Percentiles rank a stretch among this genome's conserved stretches.
Conservation (phyloP, 1,140 invertebrate species). For the Lerema accius region DNA sequence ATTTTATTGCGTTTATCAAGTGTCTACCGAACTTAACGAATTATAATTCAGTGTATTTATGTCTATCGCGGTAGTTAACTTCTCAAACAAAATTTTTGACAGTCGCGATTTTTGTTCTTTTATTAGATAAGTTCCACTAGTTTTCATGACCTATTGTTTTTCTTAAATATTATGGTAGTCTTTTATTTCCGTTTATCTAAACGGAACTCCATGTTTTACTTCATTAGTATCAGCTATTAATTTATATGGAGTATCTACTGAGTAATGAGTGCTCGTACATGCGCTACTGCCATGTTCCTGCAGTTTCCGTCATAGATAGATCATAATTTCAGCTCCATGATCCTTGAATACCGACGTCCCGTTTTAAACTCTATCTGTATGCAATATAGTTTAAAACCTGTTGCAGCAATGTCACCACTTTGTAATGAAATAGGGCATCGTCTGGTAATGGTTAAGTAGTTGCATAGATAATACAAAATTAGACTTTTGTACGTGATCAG, state of each 20-base stretch:
- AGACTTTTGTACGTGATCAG: constrained; percentile 7
- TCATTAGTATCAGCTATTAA: no score
- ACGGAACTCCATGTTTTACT: neutral
- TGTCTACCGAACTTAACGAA: no score
- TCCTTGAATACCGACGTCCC: constrained; percentile 1
- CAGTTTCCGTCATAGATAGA: constrained; percentile 21
- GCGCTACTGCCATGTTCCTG: neutral
- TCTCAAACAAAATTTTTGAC: no score
- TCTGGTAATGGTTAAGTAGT: neutral
- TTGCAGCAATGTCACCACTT: constrained; percentile 4
- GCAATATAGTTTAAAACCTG: neutral
- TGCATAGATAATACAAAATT: constrained; percentile 9
- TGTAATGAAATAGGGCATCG: constrained; percentile 3
- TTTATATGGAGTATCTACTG: neutral
- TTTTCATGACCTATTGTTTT: no score
- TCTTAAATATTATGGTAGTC: no score
- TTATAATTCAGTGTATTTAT: no score
- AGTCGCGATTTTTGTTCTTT: no score
- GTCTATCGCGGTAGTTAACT: no score
- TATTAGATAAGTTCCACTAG: no score
- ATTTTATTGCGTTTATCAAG: no score
- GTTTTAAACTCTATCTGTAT: neutral
- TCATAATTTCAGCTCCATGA: constrained; percentile 7
- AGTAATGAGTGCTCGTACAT: neutral
- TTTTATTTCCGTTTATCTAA: no score